Base-by-base conservation (phyloP, 1,140 invertebrate genomes). In the Trachymyrmex cornetzi region DNA sequence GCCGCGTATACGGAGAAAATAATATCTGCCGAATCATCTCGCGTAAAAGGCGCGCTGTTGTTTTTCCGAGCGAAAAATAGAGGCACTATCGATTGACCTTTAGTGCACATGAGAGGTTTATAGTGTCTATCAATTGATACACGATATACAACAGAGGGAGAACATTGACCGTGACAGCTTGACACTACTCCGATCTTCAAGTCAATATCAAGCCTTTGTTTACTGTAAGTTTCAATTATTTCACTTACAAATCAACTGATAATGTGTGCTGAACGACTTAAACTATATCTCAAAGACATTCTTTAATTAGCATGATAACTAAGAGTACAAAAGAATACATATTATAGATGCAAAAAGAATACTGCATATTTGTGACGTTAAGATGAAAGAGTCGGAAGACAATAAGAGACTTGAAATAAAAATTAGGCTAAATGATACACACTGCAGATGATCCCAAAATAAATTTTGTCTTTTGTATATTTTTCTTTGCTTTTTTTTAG, bases 61-160 rank as follows among this genome's bases (percentile, higher is more conserved):
- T 80, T 85, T 64, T 61, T 66, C 30, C 48, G 53, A 34, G 30
- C 30, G 75, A 85, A 79, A 79, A 85, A 85, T 80, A 79, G 38
- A 79, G 55, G 24, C 66, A 61, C 22, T 85, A 85, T 85, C 74
- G 75, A 85, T 80, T 85, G 84, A 66, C 75, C 74, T 79, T 50
- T 69, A 69, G 44, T 38, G 66, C 22, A 69, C 38, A 69, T n/a
- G 38, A 69, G 66, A 69, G 66, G 66, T 22, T 69, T n/a, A 24
- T 24, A 48, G 66, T 16, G 66, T 69, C 66, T 69, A 69, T 69
- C 66, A 69, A 69, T 50, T 80, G 59, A 67, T 77, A 66, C 12
- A 64, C 75, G 59, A 61, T 53, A 14, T 34, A 6, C 72, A 44
- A 53, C 27, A 66, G 27, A 61, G 61, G 24, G 53, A 67, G 84